Evolutionary conservation across 1,140 invertebrate species (phyloP).

Genomic region (Schlechtendalia chinensis): DNA sequence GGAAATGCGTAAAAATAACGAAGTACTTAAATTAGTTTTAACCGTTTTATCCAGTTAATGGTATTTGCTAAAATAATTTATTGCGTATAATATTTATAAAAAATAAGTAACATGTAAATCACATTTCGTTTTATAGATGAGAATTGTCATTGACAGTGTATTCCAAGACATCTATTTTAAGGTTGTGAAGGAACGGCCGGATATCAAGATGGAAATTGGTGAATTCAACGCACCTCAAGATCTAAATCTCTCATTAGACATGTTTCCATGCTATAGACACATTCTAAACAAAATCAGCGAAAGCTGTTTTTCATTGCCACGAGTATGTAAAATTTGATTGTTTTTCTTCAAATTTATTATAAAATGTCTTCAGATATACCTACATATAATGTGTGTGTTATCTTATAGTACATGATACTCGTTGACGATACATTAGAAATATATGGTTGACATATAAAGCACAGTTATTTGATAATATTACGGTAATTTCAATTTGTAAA

Average conservation of each 20-base stretch:
- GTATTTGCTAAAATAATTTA: neutral
- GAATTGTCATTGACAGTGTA: neutral
- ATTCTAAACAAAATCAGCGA: conserved; percentile 15
- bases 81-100: neutral
- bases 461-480: too few relatives aligned
- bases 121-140: conserved; percentile 3
- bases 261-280: conserved; percentile 28
- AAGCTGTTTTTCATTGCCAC: conserved; percentile 27
- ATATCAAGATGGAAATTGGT: neutral
- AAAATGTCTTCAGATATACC: too few relatives aligned
- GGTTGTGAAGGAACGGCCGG: neutral
- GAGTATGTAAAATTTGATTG: conserved; percentile 3
- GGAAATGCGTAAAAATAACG: neutral
- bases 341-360: too few relatives aligned
- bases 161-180: neutral
- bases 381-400: too few relatives aligned
- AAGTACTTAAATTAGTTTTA: neutral
- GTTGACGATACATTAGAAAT: too few relatives aligned
- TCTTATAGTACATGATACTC: too few relatives aligned
- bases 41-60: neutral
- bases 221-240: neutral
- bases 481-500: too few relatives aligned
- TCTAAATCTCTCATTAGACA: neutral
- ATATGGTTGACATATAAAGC: too few relatives aligned
- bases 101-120: too few relatives aligned